phyloP scores from a whole-genome alignment of 1,140 invertebrate genomes.

The Nebria ingens region DNA sequence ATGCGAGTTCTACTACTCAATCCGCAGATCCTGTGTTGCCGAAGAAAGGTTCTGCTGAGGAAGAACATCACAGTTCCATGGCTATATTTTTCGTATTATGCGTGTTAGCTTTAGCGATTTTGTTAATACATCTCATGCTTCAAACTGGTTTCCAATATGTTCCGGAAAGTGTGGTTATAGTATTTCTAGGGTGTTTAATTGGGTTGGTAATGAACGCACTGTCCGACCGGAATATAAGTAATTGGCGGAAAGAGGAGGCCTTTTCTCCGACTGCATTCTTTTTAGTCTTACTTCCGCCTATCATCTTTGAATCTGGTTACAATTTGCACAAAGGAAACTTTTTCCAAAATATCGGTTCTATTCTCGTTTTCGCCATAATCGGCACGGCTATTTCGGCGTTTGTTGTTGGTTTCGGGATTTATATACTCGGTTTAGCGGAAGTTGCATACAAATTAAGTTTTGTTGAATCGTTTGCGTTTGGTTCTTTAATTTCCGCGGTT shows the following conservation, averaged over 20 bases:
- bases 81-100: constrained; percentile 94
- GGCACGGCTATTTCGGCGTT: constrained; percentile 94
- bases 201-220: constrained; percentile 85
- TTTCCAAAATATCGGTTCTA: constrained; percentile 94
- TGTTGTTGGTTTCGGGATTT: constrained; percentile 88
- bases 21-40: constrained; percentile 58
- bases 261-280: constrained; percentile 97
- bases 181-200: constrained; percentile 86
- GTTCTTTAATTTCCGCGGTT: constrained; percentile 95
- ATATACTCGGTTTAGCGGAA: constrained; percentile 79
- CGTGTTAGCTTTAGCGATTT: constrained; percentile 83
- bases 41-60: constrained; percentile 79
- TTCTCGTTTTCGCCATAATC: constrained; percentile 91
- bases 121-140: constrained; percentile 89
- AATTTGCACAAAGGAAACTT: constrained; percentile 99
- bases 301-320: constrained; percentile 98
- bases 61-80: constrained; percentile 92
- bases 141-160: constrained; percentile 94
- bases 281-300: constrained; percentile 90
- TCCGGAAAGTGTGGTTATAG: constrained; percentile 95
- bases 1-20: constrained; percentile 36
- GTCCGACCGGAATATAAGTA: constrained; percentile 80
- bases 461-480: constrained; percentile 97
- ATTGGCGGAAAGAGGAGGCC: constrained; percentile 93
- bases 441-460: constrained; percentile 87